These are phyloP conservation scores for Numenius arquata DNA, from an alignment of 2,113 vertebrate genomes.

Conservation along the genomic window DNA sequence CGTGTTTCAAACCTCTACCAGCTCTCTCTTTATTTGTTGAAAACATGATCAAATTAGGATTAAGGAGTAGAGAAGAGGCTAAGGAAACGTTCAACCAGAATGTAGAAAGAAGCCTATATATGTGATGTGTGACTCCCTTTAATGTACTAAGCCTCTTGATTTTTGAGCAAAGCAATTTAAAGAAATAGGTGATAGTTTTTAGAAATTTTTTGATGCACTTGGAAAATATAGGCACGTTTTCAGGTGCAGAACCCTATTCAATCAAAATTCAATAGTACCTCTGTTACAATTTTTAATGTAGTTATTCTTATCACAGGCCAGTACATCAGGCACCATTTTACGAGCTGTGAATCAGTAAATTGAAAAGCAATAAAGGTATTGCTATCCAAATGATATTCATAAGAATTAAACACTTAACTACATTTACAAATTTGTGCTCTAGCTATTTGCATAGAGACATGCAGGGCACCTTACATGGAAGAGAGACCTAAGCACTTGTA, in stretches of 20 bases:
- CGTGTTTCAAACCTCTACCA: background rate
- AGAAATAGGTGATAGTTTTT: background rate
- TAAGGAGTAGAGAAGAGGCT: background rate
- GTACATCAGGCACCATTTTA: background rate
- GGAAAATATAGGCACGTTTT: background rate
- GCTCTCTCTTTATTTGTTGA: background rate
- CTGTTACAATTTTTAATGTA: background rate
- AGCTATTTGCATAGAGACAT: background rate
- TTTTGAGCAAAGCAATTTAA: background rate
- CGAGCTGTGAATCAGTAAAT: background rate
- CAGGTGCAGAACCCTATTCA: background rate
- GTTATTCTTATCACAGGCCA: background rate
- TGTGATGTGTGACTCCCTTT: background rate
- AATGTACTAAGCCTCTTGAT: background rate
- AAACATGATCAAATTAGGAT: background rate
- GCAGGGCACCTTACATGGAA: background rate
- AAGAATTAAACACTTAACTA: background rate
- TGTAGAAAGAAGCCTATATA: background rate
- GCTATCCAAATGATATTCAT: background rate
- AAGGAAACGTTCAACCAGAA: background rate
- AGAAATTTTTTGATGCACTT: background rate
- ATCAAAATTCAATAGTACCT: background rate
- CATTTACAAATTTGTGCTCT: background rate
- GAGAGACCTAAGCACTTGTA: background rate
- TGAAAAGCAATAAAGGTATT: background rate